Conservation (phyloP, 2,113 vertebrate species). For the Donacobius atricapilla region DNA sequence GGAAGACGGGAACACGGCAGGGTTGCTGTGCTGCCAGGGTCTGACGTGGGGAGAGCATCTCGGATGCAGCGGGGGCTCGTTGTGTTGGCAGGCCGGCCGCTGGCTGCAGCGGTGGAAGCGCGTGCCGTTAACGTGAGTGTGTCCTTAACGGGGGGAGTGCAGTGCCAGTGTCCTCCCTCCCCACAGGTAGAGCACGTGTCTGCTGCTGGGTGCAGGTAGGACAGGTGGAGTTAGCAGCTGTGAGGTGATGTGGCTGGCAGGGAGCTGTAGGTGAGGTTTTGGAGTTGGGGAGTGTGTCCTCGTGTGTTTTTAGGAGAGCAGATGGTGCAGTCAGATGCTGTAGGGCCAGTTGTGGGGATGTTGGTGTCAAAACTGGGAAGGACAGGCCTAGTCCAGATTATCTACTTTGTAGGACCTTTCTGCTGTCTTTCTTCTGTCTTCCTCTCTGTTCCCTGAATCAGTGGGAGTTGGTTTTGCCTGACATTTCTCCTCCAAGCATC, state of each 20-base stretch:
- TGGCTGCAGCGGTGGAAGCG: background rate
- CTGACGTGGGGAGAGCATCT: conserved; percentile 17
- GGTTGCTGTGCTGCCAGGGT: background rate
- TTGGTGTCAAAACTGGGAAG: background rate
- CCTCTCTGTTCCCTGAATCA: background rate
- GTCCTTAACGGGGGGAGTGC: background rate
- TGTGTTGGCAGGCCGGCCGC: background rate
- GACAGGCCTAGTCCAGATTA: background rate
- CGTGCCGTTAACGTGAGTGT: background rate
- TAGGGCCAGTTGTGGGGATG: background rate
- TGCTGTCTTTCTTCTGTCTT: conserved; percentile 4
- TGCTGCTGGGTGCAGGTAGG: background rate
- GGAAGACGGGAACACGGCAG: conserved; percentile 49
- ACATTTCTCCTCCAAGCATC: background rate
- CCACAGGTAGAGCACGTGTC: background rate
- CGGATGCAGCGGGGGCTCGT: background rate
- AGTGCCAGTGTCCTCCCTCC: background rate
- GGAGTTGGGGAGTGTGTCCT: background rate
- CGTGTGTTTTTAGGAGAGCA: background rate
- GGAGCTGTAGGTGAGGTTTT: background rate
- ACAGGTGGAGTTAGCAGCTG: background rate
- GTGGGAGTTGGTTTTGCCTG: conserved; percentile 47
- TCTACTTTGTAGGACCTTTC: background rate
- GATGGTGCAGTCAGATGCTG: background rate
- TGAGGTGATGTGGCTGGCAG: background rate